Evolutionary conservation across 1,140 invertebrate genomes (phyloP).

Genomic region (Cepaea nemoralis): DNA sequence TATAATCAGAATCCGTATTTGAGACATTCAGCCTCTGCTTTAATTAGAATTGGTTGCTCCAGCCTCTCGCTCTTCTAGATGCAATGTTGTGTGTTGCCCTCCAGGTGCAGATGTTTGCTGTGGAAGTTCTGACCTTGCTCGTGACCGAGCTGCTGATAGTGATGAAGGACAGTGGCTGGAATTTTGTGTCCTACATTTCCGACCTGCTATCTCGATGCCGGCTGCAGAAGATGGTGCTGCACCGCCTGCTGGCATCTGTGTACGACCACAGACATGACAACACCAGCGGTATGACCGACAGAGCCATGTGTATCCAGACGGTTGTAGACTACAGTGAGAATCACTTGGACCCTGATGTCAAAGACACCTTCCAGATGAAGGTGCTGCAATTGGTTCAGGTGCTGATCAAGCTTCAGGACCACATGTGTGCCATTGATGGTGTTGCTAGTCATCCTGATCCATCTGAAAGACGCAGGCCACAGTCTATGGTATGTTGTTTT

Average conservation of each 20-base stretch:
- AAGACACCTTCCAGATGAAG: constrained; percentile 84
- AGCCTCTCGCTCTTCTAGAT: too few species aligned
- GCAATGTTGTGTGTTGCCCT: too few species aligned
- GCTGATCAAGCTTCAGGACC: constrained; percentile 84
- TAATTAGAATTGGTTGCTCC: too few species aligned
- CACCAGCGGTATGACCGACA: constrained; percentile 32
- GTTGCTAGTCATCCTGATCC: constrained; percentile 34
- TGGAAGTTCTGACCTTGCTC: constrained; percentile 84
- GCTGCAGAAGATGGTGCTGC: constrained; percentile 88
- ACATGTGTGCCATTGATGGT: constrained; percentile 69
- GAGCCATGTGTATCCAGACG: constrained; percentile 83
- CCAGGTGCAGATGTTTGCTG: constrained; percentile 50
- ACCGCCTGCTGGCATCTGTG: constrained; percentile 86
- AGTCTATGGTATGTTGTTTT: background rate
- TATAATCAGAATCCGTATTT: too few species aligned
- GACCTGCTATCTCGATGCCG: constrained; percentile 87
- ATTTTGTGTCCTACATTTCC: constrained; percentile 85
- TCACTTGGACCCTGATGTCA: constrained; percentile 76
- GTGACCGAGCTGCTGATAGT: constrained; percentile 84
- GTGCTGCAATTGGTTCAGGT: constrained; percentile 82
- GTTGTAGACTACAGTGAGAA: constrained; percentile 86
- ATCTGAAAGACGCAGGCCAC: constrained; percentile 51
- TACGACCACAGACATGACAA: constrained; percentile 69
- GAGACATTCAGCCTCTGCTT: too few species aligned
- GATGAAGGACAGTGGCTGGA: constrained; percentile 84